Evolutionary conservation across 1,140 invertebrate species (phyloP), one percentile per base, ranked within the genome.

Genomic region (Penaeus indicus): DNA sequence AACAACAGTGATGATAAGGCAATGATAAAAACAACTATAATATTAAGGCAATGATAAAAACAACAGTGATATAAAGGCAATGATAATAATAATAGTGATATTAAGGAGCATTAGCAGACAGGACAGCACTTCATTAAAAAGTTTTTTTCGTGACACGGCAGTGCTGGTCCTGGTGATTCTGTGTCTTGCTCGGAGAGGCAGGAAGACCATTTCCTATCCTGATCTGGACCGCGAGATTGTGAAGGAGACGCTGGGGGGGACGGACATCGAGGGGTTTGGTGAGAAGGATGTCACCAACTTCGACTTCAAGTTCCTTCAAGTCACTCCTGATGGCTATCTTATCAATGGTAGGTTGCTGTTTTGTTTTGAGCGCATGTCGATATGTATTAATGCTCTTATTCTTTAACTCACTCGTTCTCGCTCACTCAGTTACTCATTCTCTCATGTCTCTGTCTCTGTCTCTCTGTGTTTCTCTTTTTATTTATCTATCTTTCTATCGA

Each of bases 211-310:
- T 25, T 90, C 90, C 0, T 89, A 89, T 69, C 90, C 90, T 10
- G 87, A 90, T 67, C 84, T 89, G 54, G 83, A 89, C 63, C 27
- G 77, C 25, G 87, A 90, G n/a, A 79, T 90, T 62, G 90, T 90
- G 3, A 90, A 90, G 80, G 87, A 90, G 80, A 90, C 90, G 38
- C 86, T 90, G 69, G 90, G 90, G 16, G 84, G 84, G 32, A 89
- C 87, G n/a, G 88, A 90, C 80, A 25, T 90, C 63, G 90, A 90
- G 32, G 90, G 90, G 22, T 90, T 89, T 69, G 90, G 88, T 0
- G 90, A 90, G 84, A 90, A 90, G 67, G 90, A 90, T 47, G 86
- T 89, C 75, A 90, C 90, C 25, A 84, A 90, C 78, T 90, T 89
- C n/a, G 87, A 90, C 63, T 87, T 90, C 69, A 90, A 90, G 84